Percentiles rank a stretch among this genome's conserved stretches.
Evolutionary conservation across 2,888 invertebrate genomes (phyloP).

Genomic region (Amiota mariae): DNA sequence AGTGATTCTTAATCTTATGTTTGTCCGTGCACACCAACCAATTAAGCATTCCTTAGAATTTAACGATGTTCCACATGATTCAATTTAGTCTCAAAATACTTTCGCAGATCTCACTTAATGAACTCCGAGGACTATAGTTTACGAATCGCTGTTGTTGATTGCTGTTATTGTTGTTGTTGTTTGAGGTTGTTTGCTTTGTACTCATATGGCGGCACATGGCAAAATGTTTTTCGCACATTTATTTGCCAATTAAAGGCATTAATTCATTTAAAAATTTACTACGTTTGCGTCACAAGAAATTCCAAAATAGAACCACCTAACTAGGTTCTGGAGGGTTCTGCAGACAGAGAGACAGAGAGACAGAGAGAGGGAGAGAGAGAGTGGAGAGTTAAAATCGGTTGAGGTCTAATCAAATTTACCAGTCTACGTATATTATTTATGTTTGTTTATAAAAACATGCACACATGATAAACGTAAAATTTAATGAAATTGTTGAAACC

Average conservation of each 20-base stretch:
- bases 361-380: background rate
- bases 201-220: constrained; percentile 48
- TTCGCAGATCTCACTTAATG: too few relatives aligned
- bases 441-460: constrained; percentile 58
- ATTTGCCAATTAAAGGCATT: constrained; percentile 26
- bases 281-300: constrained; percentile 56
- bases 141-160: background rate
- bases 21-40: too few relatives aligned
- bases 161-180: background rate
- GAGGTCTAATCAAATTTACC: constrained; percentile 54
- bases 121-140: too few relatives aligned
- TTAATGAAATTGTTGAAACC: constrained; percentile 56
- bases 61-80: too few relatives aligned
- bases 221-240: constrained; percentile 52
- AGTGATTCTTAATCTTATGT: background rate
- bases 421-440: constrained; percentile 42
- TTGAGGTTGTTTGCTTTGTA: constrained; percentile 6
- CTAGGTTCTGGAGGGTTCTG: background rate
- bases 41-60: too few relatives aligned
- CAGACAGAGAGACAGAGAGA: constrained; percentile 15
- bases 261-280: constrained; percentile 53
- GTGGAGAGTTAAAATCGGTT: constrained; percentile 47
- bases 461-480: constrained; percentile 59
- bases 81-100: too few relatives aligned
- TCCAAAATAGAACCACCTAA: background rate